Percentiles rank a stretch among this genome's conserved stretches.
phyloP scores from a whole-genome alignment of 2,113 vertebrate species.

The Passer domesticus region DNA sequence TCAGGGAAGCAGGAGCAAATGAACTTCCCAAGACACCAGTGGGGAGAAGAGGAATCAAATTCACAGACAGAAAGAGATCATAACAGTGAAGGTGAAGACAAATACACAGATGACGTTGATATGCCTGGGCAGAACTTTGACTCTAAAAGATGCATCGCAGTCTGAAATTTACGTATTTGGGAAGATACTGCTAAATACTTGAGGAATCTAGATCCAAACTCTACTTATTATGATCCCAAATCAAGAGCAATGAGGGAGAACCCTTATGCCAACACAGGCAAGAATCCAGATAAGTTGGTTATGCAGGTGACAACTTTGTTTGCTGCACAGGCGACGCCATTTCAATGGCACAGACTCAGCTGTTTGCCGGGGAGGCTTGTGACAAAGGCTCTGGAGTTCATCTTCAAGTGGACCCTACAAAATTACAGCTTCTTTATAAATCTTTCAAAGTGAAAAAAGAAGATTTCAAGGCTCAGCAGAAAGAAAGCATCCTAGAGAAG shows the following conservation, averaged over 20 bases:
- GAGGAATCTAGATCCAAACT: constrained; percentile 96
- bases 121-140: constrained; percentile 99
- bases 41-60: constrained; percentile 84
- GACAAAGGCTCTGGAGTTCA: constrained; percentile 97
- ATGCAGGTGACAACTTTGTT: constrained; percentile 95
- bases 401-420: constrained; percentile 95
- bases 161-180: constrained; percentile 91
- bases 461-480: constrained; percentile 93
- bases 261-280: constrained; percentile 92
- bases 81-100: constrained; percentile 96
- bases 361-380: constrained; percentile 95
- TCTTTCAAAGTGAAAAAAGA: constrained; percentile 98
- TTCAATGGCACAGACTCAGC: constrained; percentile 93
- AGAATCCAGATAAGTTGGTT: constrained; percentile 93
- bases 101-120: constrained; percentile 97
- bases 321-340: constrained; percentile 91
- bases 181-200: constrained; percentile 98
- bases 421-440: constrained; percentile 92
- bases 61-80: constrained; percentile 87
- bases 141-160: constrained; percentile 96
- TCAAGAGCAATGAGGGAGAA: constrained; percentile 98
- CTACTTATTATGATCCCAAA: constrained; percentile 97
- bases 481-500: constrained; percentile 95
- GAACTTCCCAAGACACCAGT: constrained; percentile 83
- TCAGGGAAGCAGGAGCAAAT: constrained; percentile 92